Evolutionary conservation across 1,140 invertebrate genomes (phyloP), one percentile per base, ranked within the genome.

Genomic region (Caenorhabditis latens): DNA sequence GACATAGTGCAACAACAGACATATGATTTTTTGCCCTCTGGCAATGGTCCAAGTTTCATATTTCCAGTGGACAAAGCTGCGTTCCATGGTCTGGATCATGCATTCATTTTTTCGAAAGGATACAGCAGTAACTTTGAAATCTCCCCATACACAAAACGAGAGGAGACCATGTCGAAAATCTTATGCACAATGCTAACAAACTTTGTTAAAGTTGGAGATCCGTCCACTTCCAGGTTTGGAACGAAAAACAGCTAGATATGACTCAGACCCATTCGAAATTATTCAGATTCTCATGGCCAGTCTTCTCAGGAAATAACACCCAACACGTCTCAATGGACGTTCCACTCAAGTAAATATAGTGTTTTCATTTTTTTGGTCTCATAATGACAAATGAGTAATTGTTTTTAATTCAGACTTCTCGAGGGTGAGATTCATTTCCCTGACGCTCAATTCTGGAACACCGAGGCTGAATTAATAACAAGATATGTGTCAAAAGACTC

Each of bases 31-130:
- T 63, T 42, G 19, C 53, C 55, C 14, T 63, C 19, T 46, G 32
- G 21, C 21, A 63, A 63, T 16, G 19, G 7, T 32, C 50, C 71
- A 50, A 48, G 42, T 50, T 53, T 50, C 71, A 79, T 13, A 19
- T 79, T 79, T 79, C 40, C 19, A 79, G 71, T 79, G 48, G 79
- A 84, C 42, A 57, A 89, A 58, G 90, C 86, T 50, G 91, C 91
- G 7, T 92, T 93, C 83, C 91, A 92, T 84, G 91, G 91, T 4
- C 75, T 92, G 57, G 91, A 92, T 84, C 91, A 92, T 88, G 90
- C 91, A 5, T 92, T 90, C 84, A 92, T 92, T 40, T 92, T 92
- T 86, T 91, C 89, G 5, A 82, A 91, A 82, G 91, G 91, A 48
- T 92, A 92, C 87, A 90, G 86, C n/a, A 89, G 86, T 42, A 92